These are phyloP conservation scores for Griposia aprilina DNA, from an alignment of 2,888 invertebrate genomes.

Conservation along the genomic window DNA sequence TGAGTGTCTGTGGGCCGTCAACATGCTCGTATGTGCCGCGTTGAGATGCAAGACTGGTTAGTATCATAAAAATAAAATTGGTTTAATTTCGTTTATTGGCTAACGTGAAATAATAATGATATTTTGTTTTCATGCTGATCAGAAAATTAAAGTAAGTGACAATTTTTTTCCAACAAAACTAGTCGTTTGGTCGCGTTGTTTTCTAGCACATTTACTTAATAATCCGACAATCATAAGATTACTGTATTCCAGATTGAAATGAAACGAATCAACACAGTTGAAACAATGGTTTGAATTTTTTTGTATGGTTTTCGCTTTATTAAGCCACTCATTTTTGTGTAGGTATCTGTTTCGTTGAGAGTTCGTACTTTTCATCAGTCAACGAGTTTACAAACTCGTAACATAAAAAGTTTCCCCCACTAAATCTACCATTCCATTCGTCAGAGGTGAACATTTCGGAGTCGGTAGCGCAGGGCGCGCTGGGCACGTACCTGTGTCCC, in stretches of 20 bases:
- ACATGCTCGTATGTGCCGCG: conserved; percentile 82
- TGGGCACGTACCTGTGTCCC: conserved; percentile 95
- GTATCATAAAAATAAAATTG: neutral
- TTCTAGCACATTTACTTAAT: neutral
- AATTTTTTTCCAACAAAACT: too few relatives aligned
- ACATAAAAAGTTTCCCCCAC: neutral
- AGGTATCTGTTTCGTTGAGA: neutral
- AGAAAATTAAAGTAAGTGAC: neutral
- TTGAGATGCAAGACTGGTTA: conserved; percentile 75
- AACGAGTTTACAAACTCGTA: neutral
- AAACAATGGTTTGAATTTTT: neutral
- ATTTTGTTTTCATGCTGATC: neutral
- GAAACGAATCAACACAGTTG: neutral
- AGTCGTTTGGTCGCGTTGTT: neutral
- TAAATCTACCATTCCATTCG: neutral
- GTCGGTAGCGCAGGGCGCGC: conserved; percentile 92
- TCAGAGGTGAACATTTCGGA: conserved; percentile 73
- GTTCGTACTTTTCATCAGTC: neutral
- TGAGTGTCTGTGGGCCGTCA: conserved; percentile 93
- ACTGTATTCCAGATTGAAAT: neutral
- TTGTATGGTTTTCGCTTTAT: neutral
- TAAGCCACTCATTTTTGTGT: neutral
- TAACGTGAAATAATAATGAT: too few relatives aligned
- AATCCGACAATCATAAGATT: neutral
- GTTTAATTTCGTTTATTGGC: neutral